Base-by-base conservation (phyloP, 2,888 invertebrate genomes). In the Oligia latruncula region DNA sequence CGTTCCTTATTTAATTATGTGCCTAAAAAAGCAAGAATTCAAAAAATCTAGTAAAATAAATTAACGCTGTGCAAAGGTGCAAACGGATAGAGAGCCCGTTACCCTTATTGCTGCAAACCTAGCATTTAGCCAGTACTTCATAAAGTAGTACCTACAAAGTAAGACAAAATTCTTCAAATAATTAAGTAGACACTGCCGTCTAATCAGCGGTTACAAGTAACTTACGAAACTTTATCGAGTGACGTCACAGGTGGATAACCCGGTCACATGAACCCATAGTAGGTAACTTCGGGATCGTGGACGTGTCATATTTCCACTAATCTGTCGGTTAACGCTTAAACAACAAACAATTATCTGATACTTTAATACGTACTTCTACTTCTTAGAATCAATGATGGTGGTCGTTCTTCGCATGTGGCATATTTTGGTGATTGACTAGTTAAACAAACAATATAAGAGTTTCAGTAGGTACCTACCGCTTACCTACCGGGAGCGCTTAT, bases 241-340 rank as follows among this genome's bases (percentile, higher is more conserved):
- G 88, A 91, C 90, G 88, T 90, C 89, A 90, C 66, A 65, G 67
- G 66, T 46, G 85, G 87, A 88, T 92, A 92, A 93, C 93, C 91
- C 91, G 93, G 93, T 90, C 90, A 92, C 71, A 85, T 84, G 93
- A 93, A 91, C 90, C 91, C 92, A 88, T 90, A 91, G 90, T 92
- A 46, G 46, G 46, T 46, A 92, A 89, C 85, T 89, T 29, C 84
- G 70, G 71, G 70, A 83, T 79, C 68, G 91, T 20, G n/a, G 60
- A n/a, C 82, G 84, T 90, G 85, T 92, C 91, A 87, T 81, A 87
- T 93, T 90, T 87, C 89, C 80, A 77, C 88, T 91, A 91, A 92
- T 90, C 91, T 89, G 77, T 83, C 85, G 85, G 87, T 83, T 87
- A 88, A 84, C 89, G 87, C 84, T 81, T 77, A 60, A 83, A 75